Evolutionary conservation across 1,140 invertebrate genomes (phyloP), one percentile per base, ranked within the genome.

Genomic region (Copidosoma floridanum): DNA sequence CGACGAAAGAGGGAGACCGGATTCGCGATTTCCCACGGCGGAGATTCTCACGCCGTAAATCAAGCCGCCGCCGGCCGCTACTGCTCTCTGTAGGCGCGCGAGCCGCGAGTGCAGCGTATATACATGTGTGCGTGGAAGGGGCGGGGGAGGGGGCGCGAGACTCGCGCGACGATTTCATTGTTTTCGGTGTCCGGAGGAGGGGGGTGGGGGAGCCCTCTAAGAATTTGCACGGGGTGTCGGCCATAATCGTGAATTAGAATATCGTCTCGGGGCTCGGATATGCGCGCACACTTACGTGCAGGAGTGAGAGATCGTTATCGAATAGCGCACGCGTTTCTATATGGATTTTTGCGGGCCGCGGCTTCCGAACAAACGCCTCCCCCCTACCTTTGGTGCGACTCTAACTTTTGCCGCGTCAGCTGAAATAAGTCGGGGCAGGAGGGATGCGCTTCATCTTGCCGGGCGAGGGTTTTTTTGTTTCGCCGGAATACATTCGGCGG

Each of bases 1-100:
- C 47, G 20, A 32, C 43, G 52, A 27, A 14, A 37, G 23, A 51
- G 38, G 40, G 50, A 57, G 57, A 56, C 57, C 53, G 63, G 56
- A 64, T 61, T 60, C 51, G 57, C 55, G 66, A 71, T 71, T 71
- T 69, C 68, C 65, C 68, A 70, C 68, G 66, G 69, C 57, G 68
- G 64, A 68, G 64, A 69, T 69, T 71, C 70, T 69, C 68, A 69
- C 65, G 68, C 69, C 67, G 65, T 69, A 69, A 69, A 68, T 71
- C 70, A 69, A 67, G 64, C 63, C 63, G 53, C 63, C 66, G 64
- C 64, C 52, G 57, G 63, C 37, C 16, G 48, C 41, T n/a, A 6
- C 38, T 12, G 40, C n/a, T n/a, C n/a, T n/a, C n/a, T n/a, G n/a
- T 14, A 18, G 12, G 38, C 40, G 20, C 40, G 20, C 16, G 35